These are phyloP conservation scores for Eurypyga helias DNA, from an alignment of 2,113 vertebrate species.

Conservation along the genomic window DNA sequence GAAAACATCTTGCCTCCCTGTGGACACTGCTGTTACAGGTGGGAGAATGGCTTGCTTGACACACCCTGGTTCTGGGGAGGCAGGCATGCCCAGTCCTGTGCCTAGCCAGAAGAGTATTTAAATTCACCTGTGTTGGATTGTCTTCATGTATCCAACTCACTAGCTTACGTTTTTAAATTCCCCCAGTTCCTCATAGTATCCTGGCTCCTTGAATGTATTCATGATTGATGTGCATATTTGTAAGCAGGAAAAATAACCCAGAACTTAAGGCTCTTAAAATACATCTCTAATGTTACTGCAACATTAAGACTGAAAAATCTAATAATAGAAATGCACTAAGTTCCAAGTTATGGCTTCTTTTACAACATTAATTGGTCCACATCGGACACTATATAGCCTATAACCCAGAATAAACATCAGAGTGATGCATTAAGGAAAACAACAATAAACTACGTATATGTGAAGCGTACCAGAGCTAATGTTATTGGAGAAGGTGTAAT, in stretches of 20 bases:
- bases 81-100: not conserved
- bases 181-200: not conserved
- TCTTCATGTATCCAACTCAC: not conserved
- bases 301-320: not conserved
- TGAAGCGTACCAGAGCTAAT: not conserved
- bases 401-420: not conserved
- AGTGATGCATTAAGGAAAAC: not conserved
- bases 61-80: not conserved
- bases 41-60: not conserved
- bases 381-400: not conserved
- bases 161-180: not conserved
- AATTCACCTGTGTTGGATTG: not conserved
- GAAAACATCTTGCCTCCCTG: not conserved
- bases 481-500: not conserved
- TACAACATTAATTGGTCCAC: not conserved
- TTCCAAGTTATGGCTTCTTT: not conserved
- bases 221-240: not conserved
- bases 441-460: not conserved
- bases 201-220: not conserved
- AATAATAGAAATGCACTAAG: not conserved
- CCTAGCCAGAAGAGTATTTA: not conserved
- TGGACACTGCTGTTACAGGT: not conserved
- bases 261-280: not conserved
- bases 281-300: not conserved
- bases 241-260: not conserved